These are phyloP conservation scores for Brachymystax lenok DNA, from an alignment of 2,797 vertebrate genomes.

Conservation along the genomic window DNA sequence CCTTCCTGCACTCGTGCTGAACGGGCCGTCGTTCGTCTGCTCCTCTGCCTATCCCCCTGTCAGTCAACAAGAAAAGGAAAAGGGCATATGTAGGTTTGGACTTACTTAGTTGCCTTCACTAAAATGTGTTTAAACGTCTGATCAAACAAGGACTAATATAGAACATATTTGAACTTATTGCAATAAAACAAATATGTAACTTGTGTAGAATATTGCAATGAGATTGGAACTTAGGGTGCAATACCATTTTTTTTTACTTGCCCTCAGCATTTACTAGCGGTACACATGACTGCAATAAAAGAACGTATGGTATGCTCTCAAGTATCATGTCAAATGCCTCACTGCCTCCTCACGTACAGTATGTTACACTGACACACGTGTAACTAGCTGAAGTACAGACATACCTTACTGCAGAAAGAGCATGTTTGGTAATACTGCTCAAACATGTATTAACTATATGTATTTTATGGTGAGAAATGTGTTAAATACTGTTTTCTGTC, in stretches of 20 bases:
- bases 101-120: not conserved
- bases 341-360: conserved; percentile 19
- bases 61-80: conserved; percentile 41
- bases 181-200: not conserved
- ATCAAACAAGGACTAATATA: not conserved
- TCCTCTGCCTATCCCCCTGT: conserved; percentile 71
- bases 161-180: not conserved
- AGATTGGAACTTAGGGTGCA: conserved; percentile 17
- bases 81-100: conserved; percentile 21
- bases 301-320: conserved; percentile 33
- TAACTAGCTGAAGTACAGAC: not conserved
- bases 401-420: not conserved
- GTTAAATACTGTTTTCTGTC: not conserved
- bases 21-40: conserved; percentile 46
- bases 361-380: conserved; percentile 4
- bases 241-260: not conserved
- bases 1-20: conserved; percentile 58
- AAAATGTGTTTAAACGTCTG: not conserved
- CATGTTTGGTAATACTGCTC: not conserved
- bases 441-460: not conserved
- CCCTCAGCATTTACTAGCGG: too few relatives aligned
- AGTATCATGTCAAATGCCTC: conserved; percentile 47
- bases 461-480: not conserved
- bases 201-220: conserved; percentile 30
- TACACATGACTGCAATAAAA: conserved; percentile 34